Base-by-base conservation (phyloP, 2,113 vertebrate genomes). In the Anhinga rufa region DNA sequence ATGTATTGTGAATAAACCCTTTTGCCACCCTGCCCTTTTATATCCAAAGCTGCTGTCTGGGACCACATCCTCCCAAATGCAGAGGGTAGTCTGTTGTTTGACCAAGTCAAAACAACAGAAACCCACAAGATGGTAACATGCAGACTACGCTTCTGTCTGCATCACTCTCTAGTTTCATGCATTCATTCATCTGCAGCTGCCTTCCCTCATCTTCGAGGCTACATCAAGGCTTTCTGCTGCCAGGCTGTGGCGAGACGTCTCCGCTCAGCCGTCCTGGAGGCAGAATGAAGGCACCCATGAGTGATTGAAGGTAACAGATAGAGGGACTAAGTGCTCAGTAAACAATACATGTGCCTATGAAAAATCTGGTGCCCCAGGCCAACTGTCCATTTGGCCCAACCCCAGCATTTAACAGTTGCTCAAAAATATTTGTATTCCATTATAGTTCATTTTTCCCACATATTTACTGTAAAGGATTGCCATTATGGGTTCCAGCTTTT, bases 281-380 rank as follows among this genome's bases (percentile, higher is more conserved):
- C 78, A 89, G 70, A 92, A 85, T 42, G 88, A 88, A 91, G 88
- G 94, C 86, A 94, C 36, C 90, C 93, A 58, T 22, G 65, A 75
- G 87, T 96, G 94, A 96, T 86, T 95, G 95, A 97, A 97, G 90
- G 94, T 95, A 97, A 96, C 94, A 97, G 94, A 90, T 90, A 96
- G 97, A 93, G 54, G 44, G 71, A 49, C 78, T 93, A 93, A 93
- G 72, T 60, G 60, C 65, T 96, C 92, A 92, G 86, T 92, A 95
- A 92, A 88, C 77, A 89, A 81, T 93, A 46, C 1, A 1, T 74
- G n/a, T 85, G 80, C 46, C 65, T 86, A 76, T 77, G 81, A 91
- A 92, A 74, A 92, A 54, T 78, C 66, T 51, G 48, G 51, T 61
- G 64, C 80, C 70, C 44, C 66, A 80, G 64, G 81, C 77, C 97